Conservation (phyloP, 2,797 vertebrate genomes). For the Sandelia bainsii region DNA sequence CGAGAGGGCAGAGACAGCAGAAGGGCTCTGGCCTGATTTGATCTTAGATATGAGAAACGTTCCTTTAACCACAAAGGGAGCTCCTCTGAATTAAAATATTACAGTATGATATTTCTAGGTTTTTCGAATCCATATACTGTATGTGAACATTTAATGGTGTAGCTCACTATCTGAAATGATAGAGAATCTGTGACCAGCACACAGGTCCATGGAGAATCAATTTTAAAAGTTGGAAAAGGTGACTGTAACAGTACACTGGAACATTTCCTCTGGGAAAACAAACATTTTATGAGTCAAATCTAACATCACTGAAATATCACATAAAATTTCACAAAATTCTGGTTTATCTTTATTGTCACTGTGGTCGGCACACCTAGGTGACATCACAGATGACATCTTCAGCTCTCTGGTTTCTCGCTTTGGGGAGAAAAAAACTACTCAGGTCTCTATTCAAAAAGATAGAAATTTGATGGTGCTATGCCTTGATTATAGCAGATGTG, state of each 20-base stretch:
- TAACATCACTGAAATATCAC: slow-evolving; percentile 25
- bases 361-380: slow-evolving; percentile 29
- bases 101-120: slow-evolving; percentile 23
- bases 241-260: slow-evolving; percentile 31
- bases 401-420: slow-evolving; percentile 50
- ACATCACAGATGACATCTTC: slow-evolving; percentile 51
- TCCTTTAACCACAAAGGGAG: slow-evolving; percentile 18
- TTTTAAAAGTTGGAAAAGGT: slow-evolving; percentile 54
- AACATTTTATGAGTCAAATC: slow-evolving; percentile 36
- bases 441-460: background rate
- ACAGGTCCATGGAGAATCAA: slow-evolving; percentile 56
- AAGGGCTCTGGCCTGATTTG: slow-evolving; percentile 8
- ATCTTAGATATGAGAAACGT: background rate
- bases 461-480: slow-evolving; percentile 30
- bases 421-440: background rate
- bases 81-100: slow-evolving; percentile 31
- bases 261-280: slow-evolving; percentile 32
- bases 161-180: slow-evolving; percentile 25
- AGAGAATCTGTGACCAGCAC: slow-evolving; percentile 34
- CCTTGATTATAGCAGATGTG: slow-evolving; percentile 47
- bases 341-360: slow-evolving; percentile 39
- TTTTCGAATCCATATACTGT: slow-evolving; percentile 1
- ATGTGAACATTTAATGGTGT: slow-evolving; percentile 24
- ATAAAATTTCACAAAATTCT: slow-evolving; percentile 27
- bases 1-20: slow-evolving; percentile 8